A percentile compares a stretch with the other conserved stretches of the same genome.
phyloP scores from a whole-genome alignment of 1,140 invertebrate genomes.

The Eulimnadia texana region DNA sequence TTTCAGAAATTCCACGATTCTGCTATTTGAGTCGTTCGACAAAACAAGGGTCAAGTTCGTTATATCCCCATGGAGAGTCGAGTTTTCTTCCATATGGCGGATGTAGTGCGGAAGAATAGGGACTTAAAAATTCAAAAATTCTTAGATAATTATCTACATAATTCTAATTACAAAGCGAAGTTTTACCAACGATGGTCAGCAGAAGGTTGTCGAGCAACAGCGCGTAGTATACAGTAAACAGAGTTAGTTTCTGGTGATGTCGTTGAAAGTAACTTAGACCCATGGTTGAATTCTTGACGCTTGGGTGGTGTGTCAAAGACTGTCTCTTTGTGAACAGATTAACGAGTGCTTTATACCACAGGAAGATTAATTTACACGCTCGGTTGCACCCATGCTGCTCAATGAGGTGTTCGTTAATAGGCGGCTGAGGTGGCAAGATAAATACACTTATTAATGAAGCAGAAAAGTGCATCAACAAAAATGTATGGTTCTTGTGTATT shows the following conservation, averaged over 20 bases:
- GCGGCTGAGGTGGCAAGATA: too few species aligned
- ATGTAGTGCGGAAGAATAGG: constrained; percentile 74
- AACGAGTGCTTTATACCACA: neutral
- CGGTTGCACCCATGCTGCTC: too few species aligned
- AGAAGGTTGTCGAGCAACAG: constrained; percentile 60
- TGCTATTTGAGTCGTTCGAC: neutral
- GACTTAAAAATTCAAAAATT: constrained; percentile 39
- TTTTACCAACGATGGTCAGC: constrained; percentile 55
- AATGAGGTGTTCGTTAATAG: too few species aligned
- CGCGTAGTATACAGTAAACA: constrained; percentile 25
- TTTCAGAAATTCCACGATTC: constrained; percentile 11
- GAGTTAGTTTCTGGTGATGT: constrained; percentile 5
- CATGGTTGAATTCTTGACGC: neutral
- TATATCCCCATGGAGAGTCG: constrained; percentile 15
- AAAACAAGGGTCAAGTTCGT: neutral
- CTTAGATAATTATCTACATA: constrained; percentile 19
- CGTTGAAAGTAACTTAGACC: neutral
- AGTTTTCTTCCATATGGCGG: constrained; percentile 36
- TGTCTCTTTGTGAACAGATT: neutral
- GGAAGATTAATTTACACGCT: neutral
- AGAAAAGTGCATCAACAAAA: neutral
- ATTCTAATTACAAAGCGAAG: neutral
- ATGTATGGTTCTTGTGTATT: too few species aligned
- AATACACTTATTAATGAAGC: neutral
- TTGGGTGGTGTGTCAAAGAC: neutral